Evolutionary conservation across 30 jellyfish, hydroid and myxozoan species (phyloP).

Genomic region (Hydra vulgaris): DNA sequence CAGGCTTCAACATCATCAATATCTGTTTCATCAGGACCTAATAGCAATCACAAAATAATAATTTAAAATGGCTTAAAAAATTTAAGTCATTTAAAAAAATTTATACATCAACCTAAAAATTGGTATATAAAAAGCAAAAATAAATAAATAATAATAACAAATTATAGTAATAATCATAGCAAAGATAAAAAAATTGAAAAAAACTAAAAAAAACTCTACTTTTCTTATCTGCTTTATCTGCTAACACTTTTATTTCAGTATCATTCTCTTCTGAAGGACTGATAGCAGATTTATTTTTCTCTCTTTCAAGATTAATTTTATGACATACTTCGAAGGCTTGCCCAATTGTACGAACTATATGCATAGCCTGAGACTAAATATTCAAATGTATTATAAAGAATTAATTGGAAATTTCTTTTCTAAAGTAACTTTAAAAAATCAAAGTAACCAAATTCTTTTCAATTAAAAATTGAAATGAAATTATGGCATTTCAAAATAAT

Average conservation of each 20-base stretch:
- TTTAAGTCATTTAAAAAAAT: neutral
- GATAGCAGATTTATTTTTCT: constrained; percentile 3
- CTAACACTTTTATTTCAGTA: constrained; percentile 9
- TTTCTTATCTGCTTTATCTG: constrained; percentile 12
- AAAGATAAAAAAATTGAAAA: neutral
- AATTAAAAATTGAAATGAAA: neutral
- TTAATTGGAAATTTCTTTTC: no score
- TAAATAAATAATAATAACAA: no score
- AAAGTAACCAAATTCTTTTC: neutral
- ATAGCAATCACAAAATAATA: neutral
- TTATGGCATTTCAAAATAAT: neutral
- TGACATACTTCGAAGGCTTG: constrained; percentile 98
- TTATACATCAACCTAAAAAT: neutral
- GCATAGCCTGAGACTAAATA: constrained; percentile 84
- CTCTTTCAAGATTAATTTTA: constrained; percentile 46
- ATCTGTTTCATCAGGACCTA: constrained; percentile 65
- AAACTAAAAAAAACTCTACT: constrained; percentile 8
- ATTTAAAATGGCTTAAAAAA: neutral
- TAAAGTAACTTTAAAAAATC: neutral
- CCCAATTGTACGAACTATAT: constrained; percentile 83
- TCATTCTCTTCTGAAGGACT: neutral
- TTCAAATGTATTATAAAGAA: no score
- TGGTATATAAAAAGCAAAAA: no score
- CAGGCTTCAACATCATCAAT: constrained; percentile 81
- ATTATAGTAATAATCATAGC: neutral